Conservation (phyloP, 2,888 invertebrate genomes). For the Polietes domitor region DNA sequence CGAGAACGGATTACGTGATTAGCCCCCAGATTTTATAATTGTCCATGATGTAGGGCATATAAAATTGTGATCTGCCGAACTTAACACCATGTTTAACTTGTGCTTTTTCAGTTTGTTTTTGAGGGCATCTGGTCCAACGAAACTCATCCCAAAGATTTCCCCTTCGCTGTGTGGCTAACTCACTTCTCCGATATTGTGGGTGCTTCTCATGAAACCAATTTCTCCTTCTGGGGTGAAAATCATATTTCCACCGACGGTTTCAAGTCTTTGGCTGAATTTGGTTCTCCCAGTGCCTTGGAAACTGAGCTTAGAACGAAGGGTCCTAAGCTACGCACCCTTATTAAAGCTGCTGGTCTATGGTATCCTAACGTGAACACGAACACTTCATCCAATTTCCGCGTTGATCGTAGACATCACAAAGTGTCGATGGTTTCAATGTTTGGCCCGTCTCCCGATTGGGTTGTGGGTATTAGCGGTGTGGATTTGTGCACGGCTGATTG, state of each 20-base stretch:
- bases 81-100: no score
- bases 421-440: slow-evolving; percentile 94
- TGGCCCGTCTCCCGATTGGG: slow-evolving; percentile 99
- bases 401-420: slow-evolving; percentile 91
- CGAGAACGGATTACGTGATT: no score
- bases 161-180: slow-evolving; percentile 92
- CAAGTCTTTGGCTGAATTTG: slow-evolving; percentile 86
- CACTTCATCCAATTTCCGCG: slow-evolving; percentile 90
- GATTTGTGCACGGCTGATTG: slow-evolving; percentile 95
- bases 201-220: slow-evolving; percentile 94
- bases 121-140: slow-evolving; percentile 97
- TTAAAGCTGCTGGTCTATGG: slow-evolving; percentile 95
- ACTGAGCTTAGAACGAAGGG: slow-evolving; percentile 93
- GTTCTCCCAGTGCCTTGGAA: slow-evolving; percentile 93
- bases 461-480: slow-evolving; percentile 94
- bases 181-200: slow-evolving; percentile 99
- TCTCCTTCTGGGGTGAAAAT: slow-evolving; percentile 95
- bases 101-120: slow-evolving; percentile 85
- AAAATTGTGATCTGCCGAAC: no score
- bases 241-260: slow-evolving; percentile 94
- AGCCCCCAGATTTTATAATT: no score
- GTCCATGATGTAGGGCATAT: no score
- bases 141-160: slow-evolving; percentile 98
- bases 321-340: slow-evolving; percentile 88
- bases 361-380: slow-evolving; percentile 93